Evolutionary conservation across 2,113 vertebrate species (phyloP), one percentile per base, ranked within the genome.

Genomic region (Eupsittula cactorum): DNA sequence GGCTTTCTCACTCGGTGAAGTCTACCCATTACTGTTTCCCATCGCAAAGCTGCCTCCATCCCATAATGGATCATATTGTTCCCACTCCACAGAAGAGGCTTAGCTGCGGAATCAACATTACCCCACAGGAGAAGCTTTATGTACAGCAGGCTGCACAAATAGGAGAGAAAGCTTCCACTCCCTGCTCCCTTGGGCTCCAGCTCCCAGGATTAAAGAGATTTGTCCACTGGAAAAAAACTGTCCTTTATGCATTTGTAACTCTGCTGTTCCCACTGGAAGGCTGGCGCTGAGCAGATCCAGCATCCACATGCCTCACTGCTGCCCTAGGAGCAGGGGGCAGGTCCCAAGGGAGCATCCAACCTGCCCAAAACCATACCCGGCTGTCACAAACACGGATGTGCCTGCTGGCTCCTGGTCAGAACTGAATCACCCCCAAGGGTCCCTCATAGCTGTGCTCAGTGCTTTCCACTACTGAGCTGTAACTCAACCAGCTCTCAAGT

Each of bases 171-270:
- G 74, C 88, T 82, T 75, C 86, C 70, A 10, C 73, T 86, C 55
- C 84, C 80, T 20, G 90, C 73, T 96, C 95, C 88, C 90, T 3
- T 24, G 88, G 85, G 94, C 92, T 82, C 16, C 65, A 19, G 95
- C 92, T 93, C 91, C 88, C 23, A 67, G 91, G 90, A 96, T 94
- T 85, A 87, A 17, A 91, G 88, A 94, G 81, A 87, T 95, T 91
- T 92, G 93, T 83, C 92, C 96, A 91, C 88, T 73, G 28, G 8
- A n/a, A 68, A 63, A 63, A 24, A 28, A 5, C 49, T 11, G 50
- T 68, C 82, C 90, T 84, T 63, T 29, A 23, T 17, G 64, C 42
- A 1, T 19, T 10, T 7, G 31, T 17, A 71, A 20, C 39, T 11
- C 35, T 50, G 94, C 88, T 47, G 86, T 42, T 68, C 47, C 11